Evolutionary conservation across 2,113 vertebrate genomes (phyloP).

Genomic region (Petaurus breviceps): DNA sequence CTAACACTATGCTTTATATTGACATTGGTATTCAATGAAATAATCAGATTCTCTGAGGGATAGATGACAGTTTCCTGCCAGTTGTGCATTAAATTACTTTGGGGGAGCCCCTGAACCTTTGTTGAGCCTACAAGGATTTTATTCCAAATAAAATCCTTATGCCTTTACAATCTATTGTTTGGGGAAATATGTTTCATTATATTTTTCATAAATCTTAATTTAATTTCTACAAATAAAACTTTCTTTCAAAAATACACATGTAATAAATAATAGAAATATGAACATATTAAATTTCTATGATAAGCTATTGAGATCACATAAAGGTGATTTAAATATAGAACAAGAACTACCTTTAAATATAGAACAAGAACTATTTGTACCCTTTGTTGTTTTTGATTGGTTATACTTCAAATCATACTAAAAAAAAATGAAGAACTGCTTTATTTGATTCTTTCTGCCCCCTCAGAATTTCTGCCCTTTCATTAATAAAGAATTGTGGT

Average conservation of each 20-base stretch:
- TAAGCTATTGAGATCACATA: not conserved
- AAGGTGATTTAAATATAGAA: not conserved
- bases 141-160: not conserved
- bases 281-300: not conserved
- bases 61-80: conserved; percentile 51
- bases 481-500: not conserved
- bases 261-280: not conserved
- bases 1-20: conserved; percentile 10
- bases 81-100: conserved; percentile 58
- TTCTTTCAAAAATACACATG: conserved; percentile 20
- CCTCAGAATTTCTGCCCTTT: not conserved
- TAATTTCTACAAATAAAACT: not conserved
- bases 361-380: not conserved
- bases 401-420: conserved; percentile 41
- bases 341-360: not conserved
- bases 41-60: conserved; percentile 20
- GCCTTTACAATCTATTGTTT: conserved; percentile 14
- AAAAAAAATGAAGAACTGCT: conserved; percentile 22
- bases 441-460: not conserved
- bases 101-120: conserved; percentile 27
- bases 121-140: conserved; percentile 21
- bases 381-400: not conserved
- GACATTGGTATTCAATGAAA: conserved; percentile 40
- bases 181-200: conserved; percentile 3
- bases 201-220: not conserved